Evolutionary conservation across 2,797 vertebrate species (phyloP), one percentile per base, ranked within the genome.

Genomic region (Moxostoma hubbsi): DNA sequence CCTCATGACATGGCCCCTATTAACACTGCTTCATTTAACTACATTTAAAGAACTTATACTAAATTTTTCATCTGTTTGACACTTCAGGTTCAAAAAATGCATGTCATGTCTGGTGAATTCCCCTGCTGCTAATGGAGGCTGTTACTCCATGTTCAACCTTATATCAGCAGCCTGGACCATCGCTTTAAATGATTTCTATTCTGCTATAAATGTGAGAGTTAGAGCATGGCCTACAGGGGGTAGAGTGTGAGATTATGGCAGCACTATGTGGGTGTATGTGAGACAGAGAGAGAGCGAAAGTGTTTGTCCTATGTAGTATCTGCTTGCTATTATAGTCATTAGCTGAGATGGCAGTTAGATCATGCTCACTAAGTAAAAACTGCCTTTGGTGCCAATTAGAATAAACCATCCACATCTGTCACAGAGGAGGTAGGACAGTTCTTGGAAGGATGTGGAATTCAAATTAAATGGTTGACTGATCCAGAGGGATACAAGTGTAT

Each of bases 191-290:
- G 7, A 53, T 69, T 69, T 77, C 24, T 45, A 15, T 75, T 66
- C 70, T 75, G 51, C 77, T 63, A 16, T 68, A 61, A 69, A 69
- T 69, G 65, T 53, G 57, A 69, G 54, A 9, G 13, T 45, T 43
- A 77, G 62, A 18, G 46, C 13, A 43, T 53, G 47, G 65, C 24
- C 57, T 77, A 61, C 55, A 77, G 65, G 65, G 65, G 57, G 47
- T 69, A 69, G 36, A 54, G 67, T 63, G 50, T 46, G 66, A 11
- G 75, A 45, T 16, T 78, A 10, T 70, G 79, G 13, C 12, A 46
- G 43, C 7, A 12, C 10, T 45, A 36, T 62, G 49, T 55, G 80
- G 90, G 85, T 89, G 81, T 91, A 85, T 80, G 80, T 90, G 75
- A 15, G 50, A 11, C 55, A 5, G 4, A 15, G 50, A 11, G 64